Evolutionary conservation across 1,140 invertebrate species (phyloP).

Genomic region (Drosophila sucinea): DNA sequence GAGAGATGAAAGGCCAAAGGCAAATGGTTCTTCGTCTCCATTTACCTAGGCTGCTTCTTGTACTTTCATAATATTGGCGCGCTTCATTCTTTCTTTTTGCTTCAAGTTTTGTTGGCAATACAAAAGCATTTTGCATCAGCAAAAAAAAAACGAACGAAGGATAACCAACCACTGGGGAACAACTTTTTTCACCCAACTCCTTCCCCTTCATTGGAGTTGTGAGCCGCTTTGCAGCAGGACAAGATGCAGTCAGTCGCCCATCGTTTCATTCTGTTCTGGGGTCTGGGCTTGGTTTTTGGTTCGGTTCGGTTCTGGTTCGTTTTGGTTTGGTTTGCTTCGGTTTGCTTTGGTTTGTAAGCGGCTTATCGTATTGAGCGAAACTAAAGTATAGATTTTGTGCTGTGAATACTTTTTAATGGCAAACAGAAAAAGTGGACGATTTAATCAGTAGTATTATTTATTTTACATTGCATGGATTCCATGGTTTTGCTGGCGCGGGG

Average conservation of each 20-base stretch:
- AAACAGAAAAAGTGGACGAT: constrained; percentile 69
- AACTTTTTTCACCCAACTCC: background rate
- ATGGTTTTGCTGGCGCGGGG: background rate
- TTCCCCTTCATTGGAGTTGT: background rate
- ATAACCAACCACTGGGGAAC: constrained; percentile 55
- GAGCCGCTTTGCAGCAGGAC: background rate
- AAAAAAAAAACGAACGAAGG: constrained; percentile 12
- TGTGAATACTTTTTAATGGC: constrained; percentile 81
- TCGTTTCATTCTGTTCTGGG: constrained; percentile 35
- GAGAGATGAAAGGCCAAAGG: constrained; percentile 28
- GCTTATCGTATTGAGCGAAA: constrained; percentile 77
- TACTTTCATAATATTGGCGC: constrained; percentile 34
- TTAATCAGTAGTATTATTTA: constrained; percentile 80
- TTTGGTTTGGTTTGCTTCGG: constrained; percentile 35
- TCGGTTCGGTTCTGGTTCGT: constrained; percentile 25
- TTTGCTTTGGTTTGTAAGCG: constrained; percentile 61
- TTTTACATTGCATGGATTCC: constrained; percentile 62
- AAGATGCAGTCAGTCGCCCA: constrained; percentile 15
- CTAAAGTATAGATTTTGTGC: constrained; percentile 76
- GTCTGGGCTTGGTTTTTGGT: constrained; percentile 29
- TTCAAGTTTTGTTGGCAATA: constrained; percentile 75
- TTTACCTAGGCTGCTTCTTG: constrained; percentile 12
- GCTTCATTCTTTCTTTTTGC: constrained; percentile 16
- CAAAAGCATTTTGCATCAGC: constrained; percentile 78
- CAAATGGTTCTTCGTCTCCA: constrained; percentile 1